Evolutionary conservation across 2,113 vertebrate species (phyloP).

Genomic region (Oenanthe melanoleuca): DNA sequence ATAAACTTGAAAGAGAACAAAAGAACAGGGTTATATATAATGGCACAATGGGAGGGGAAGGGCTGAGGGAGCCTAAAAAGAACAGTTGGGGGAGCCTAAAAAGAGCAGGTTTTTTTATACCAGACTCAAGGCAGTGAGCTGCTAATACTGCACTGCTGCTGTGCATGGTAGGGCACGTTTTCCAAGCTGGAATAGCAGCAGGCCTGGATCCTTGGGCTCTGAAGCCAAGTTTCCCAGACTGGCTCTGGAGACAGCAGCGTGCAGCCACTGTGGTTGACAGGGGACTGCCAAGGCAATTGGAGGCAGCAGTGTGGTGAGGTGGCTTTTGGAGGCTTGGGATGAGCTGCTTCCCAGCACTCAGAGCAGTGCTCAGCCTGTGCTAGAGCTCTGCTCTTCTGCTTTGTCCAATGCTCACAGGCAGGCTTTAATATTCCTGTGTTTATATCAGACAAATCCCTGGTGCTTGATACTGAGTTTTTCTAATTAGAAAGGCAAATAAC

Average conservation of each 20-base stretch:
- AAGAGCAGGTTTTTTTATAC: background rate
- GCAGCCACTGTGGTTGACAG: background rate
- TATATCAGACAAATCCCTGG: background rate
- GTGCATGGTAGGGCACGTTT: rapidly evolving
- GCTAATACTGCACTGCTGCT: background rate
- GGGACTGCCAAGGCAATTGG: background rate
- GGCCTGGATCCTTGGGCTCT: no score
- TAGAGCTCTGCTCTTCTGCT: rapidly evolving
- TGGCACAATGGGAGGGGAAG: background rate
- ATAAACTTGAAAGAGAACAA: slow-evolving; percentile 27
- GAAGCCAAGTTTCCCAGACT: background rate
- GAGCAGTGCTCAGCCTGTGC: rapidly evolving
- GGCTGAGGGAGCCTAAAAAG: background rate
- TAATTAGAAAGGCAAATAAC: background rate
- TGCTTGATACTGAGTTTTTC: background rate
- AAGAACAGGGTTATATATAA: background rate
- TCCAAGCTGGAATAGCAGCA: background rate
- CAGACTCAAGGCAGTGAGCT: background rate
- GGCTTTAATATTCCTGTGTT: background rate
- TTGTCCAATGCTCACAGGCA: background rate
- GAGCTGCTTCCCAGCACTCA: background rate
- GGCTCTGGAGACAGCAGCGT: rapidly evolving
- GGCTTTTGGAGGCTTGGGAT: background rate
- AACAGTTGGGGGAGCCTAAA: background rate
- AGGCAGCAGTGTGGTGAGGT: background rate